Evolutionary conservation across 2,888 invertebrate genomes (phyloP).

Genomic region (Dolichomitus sp.): DNA sequence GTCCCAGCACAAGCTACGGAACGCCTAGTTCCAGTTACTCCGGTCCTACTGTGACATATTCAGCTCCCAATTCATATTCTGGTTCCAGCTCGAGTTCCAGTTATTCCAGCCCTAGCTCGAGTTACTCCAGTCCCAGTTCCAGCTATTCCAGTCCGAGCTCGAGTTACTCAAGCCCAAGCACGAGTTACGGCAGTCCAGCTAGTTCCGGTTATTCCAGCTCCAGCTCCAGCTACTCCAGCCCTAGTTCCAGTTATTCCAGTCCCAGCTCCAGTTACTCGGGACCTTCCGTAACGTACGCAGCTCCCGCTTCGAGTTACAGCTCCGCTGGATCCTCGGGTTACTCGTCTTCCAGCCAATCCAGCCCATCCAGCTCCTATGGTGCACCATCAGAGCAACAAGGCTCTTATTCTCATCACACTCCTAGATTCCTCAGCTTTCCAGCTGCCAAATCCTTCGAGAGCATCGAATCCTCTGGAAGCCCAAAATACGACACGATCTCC

Average conservation of each 20-base stretch:
- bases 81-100: slow-evolving; percentile 52
- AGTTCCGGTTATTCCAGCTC: slow-evolving; percentile 57
- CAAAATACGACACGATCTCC: slow-evolving; percentile 84
- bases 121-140: slow-evolving; percentile 53
- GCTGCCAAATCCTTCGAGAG: slow-evolving; percentile 72
- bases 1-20: slow-evolving; percentile 51
- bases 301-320: slow-evolving; percentile 59
- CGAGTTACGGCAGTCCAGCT: slow-evolving; percentile 65
- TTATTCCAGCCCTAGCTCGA: slow-evolving; percentile 61
- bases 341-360: slow-evolving; percentile 71
- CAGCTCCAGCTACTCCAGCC: slow-evolving; percentile 57
- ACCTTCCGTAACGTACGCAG: slow-evolving; percentile 60
- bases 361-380: slow-evolving; percentile 74
- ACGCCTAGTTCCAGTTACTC: slow-evolving; percentile 42
- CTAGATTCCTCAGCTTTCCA: slow-evolving; percentile 77
- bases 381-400: slow-evolving; percentile 75
- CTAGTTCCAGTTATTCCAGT: slow-evolving; percentile 63
- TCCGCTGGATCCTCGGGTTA: slow-evolving; percentile 52
- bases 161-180: slow-evolving; percentile 65
- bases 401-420: slow-evolving; percentile 78
- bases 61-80: slow-evolving; percentile 66
- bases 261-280: slow-evolving; percentile 49
- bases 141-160: slow-evolving; percentile 62
- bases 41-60: slow-evolving; percentile 69
- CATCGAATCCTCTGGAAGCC: slow-evolving; percentile 63